Evolutionary conservation across 2,888 invertebrate species (phyloP), one percentile per base, ranked within the genome.

Genomic region (Lingula anatina): DNA sequence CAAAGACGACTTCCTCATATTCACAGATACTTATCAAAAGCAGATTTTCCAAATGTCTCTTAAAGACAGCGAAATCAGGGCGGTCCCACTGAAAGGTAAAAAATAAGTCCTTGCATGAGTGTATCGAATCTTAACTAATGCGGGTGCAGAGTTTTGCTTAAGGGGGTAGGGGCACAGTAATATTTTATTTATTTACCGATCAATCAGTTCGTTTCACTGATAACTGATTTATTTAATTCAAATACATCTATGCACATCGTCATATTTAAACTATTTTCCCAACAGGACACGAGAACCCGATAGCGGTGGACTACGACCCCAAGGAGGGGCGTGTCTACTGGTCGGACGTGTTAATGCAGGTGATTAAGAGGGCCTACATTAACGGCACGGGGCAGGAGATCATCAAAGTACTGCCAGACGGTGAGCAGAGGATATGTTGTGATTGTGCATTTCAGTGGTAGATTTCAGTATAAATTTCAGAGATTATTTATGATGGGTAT

Each of bases 301-400:
- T 90, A 7, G 89, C 89, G 0, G 82, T 92, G 0, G 91, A 90
- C 68, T 91, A 84, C 70, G 89, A 91, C 66, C 89, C 86, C 82
- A 82, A 84, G 42, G 82, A 83, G 46, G 85, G 85, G 56, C 74
- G 84, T 38, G 82, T 92, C 26, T 88, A 84, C 71, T 90, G 87
- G 72, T 86, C 88, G 1, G 92, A 92, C 72, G 85, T 89, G 5
- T 85, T 58, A 15, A 60, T 53, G 15, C 57, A 61, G 24, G 51
- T 62, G 9, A 65, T 73, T 27, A 63, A 67, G 50, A 53, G 60
- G n/a, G 55, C 63, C 4, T 51, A 49, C 12, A 46, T 71, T 5
- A 58, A 68, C 38, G 69, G 68, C 1, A 52, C 51, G 21, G 44
- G 56, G 1, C 56, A 62, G 31, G 43, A 52, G 5, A 51, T 64